Conservation (phyloP, 2,113 vertebrate species). For the Siniperca chuatsi region DNA sequence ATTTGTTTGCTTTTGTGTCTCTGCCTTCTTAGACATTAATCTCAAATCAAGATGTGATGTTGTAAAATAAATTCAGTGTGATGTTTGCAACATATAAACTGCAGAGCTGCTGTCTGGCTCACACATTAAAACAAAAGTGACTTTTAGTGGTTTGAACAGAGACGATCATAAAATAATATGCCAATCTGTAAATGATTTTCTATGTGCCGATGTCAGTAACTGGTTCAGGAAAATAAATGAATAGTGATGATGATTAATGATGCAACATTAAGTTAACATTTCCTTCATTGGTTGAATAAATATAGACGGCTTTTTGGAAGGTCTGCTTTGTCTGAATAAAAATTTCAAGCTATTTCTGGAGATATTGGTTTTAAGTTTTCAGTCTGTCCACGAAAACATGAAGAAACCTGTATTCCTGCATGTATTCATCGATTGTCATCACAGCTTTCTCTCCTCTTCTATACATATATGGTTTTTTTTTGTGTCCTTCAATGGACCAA, state of each 20-base stretch:
- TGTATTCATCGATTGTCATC: background rate
- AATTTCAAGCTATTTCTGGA: background rate
- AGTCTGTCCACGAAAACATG: background rate
- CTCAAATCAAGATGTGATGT: background rate
- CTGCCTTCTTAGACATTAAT: background rate
- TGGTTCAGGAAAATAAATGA: background rate
- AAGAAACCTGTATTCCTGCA: background rate
- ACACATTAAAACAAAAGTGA: background rate
- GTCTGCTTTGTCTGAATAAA: background rate
- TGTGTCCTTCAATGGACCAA: background rate
- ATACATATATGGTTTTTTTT: no score
- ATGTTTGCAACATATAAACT: background rate
- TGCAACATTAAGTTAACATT: background rate
- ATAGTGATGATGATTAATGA: background rate
- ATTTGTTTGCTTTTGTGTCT: constrained; percentile 21
- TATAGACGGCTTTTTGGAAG: background rate
- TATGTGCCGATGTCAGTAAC: background rate
- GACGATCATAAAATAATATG: background rate
- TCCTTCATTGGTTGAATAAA: background rate
- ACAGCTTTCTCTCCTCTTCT: background rate
- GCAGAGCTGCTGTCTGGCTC: background rate
- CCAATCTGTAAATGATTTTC: background rate
- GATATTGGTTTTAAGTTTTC: background rate
- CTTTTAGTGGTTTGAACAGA: background rate
- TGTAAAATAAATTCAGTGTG: background rate